phyloP scores from a whole-genome alignment of 2,113 vertebrate genomes.

The Vimba vimba region DNA sequence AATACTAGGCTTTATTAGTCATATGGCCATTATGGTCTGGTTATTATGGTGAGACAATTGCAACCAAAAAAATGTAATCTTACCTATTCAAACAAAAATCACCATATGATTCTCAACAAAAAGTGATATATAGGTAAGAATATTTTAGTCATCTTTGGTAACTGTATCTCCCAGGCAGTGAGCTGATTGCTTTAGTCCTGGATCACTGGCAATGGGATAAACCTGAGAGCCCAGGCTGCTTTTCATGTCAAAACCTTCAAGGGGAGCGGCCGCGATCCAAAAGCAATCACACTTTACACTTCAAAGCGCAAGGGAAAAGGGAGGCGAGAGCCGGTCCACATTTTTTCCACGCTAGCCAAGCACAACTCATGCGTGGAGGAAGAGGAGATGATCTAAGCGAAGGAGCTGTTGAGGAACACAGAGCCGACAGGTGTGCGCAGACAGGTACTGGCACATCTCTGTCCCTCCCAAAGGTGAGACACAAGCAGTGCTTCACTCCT shows the following conservation, averaged over 20 bases:
- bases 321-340: slow-evolving; percentile 70
- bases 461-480: slow-evolving; percentile 54
- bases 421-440: slow-evolving; percentile 79
- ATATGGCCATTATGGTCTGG: background rate
- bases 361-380: slow-evolving; percentile 77
- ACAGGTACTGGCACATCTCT: slow-evolving; percentile 79
- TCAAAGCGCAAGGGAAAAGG: slow-evolving; percentile 71
- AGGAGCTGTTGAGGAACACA: slow-evolving; percentile 77
- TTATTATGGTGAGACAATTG: background rate
- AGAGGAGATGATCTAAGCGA: slow-evolving; percentile 81
- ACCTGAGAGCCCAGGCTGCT: slow-evolving; percentile 76
- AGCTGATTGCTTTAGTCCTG: slow-evolving; percentile 82
- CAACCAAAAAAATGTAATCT: too few species aligned
- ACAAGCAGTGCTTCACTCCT: background rate
- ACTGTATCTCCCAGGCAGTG: slow-evolving; percentile 76
- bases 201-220: slow-evolving; percentile 78
- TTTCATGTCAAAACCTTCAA: slow-evolving; percentile 83
- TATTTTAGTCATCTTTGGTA: slow-evolving; percentile 70
- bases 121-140: slow-evolving; percentile 64
- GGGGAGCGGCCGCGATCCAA: slow-evolving; percentile 75
- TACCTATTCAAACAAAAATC: background rate
- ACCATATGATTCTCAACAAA: background rate
- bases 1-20: background rate
- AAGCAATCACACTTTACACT: slow-evolving; percentile 80
- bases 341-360: slow-evolving; percentile 74